These are phyloP conservation scores for Morpho helenor DNA, from an alignment of 2,888 invertebrate genomes.

Conservation along the genomic window DNA sequence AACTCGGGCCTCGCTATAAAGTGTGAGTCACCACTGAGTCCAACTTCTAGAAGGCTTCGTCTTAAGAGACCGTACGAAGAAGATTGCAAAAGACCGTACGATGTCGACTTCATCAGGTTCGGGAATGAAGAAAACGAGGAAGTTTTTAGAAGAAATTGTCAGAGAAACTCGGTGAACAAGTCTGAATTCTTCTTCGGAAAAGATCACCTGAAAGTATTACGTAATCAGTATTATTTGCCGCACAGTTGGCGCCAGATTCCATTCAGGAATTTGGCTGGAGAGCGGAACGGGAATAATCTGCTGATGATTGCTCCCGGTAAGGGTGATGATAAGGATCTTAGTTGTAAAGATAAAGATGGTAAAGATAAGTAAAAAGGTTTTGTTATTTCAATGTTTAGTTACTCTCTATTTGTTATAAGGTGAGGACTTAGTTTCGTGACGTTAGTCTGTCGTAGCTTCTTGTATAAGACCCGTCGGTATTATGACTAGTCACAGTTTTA, in stretches of 20 bases:
- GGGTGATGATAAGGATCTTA: slow-evolving; percentile 39
- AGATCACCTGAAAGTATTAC: slow-evolving; percentile 56
- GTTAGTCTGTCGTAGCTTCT: no score
- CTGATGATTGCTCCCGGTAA: slow-evolving; percentile 82
- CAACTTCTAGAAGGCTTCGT: slow-evolving; percentile 51
- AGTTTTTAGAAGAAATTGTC: slow-evolving; percentile 34
- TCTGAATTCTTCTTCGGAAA: slow-evolving; percentile 55
- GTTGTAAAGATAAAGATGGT: slow-evolving; percentile 34
- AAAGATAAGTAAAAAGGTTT: slow-evolving; percentile 28
- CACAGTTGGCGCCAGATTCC: slow-evolving; percentile 68
- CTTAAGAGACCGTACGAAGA: slow-evolving; percentile 58
- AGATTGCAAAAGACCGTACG: slow-evolving; percentile 49
- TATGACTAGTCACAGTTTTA: no score
- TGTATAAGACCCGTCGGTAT: no score
- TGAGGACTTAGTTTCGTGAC: no score
- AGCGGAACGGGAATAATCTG: slow-evolving; percentile 82
- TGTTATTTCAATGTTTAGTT: no score
- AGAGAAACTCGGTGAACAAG: slow-evolving; percentile 39
- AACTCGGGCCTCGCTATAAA: slow-evolving; percentile 73
- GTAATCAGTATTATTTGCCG: slow-evolving; percentile 63
- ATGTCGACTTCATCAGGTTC: slow-evolving; percentile 45
- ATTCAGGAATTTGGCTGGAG: slow-evolving; percentile 61
- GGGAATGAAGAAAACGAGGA: slow-evolving; percentile 70
- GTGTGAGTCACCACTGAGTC: slow-evolving; percentile 70
- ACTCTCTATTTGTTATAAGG: no score